Evolutionary conservation across 2,888 invertebrate genomes (phyloP).

Genomic region (Torymus tubicola): DNA sequence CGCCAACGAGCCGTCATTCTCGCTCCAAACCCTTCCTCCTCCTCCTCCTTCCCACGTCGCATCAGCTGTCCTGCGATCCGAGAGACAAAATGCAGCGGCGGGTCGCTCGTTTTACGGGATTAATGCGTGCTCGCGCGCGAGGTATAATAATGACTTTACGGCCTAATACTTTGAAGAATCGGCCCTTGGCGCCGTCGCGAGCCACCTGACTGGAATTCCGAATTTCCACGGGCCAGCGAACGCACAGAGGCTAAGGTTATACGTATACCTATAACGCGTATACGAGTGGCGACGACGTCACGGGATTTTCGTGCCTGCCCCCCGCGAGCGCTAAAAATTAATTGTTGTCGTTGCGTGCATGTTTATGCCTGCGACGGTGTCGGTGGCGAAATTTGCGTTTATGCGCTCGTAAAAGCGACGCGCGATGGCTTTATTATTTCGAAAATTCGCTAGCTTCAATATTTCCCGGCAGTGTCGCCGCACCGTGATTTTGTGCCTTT

Average conservation of each 20-base stretch:
- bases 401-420: slow-evolving; percentile 39
- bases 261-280: neutral
- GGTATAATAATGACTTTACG: slow-evolving; percentile 60
- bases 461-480: neutral
- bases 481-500: slow-evolving; percentile 10
- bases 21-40: slow-evolving; percentile 40
- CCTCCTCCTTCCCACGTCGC: slow-evolving; percentile 34
- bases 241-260: neutral
- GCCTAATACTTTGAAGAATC: slow-evolving; percentile 63
- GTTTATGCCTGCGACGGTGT: slow-evolving; percentile 13
- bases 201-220: slow-evolving; percentile 44
- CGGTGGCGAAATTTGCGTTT: slow-evolving; percentile 23
- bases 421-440: slow-evolving; percentile 41
- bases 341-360: slow-evolving; percentile 48
- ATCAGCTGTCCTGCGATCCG: slow-evolving; percentile 19
- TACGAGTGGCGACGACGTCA: neutral
- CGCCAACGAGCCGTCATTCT: neutral
- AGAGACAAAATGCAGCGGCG: slow-evolving; percentile 37
- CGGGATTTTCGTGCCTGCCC: slow-evolving; percentile 12
- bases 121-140: slow-evolving; percentile 58
- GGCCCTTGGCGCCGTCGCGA: slow-evolving; percentile 24
- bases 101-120: slow-evolving; percentile 61
- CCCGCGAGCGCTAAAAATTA: slow-evolving; percentile 50
- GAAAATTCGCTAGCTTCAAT: slow-evolving; percentile 26
- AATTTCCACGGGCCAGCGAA: slow-evolving; percentile 23